Percentiles rank a stretch among this genome's conserved stretches.
These are phyloP conservation scores for Venturia canescens DNA, from an alignment of 1,140 invertebrate species.

Conservation along the genomic window DNA sequence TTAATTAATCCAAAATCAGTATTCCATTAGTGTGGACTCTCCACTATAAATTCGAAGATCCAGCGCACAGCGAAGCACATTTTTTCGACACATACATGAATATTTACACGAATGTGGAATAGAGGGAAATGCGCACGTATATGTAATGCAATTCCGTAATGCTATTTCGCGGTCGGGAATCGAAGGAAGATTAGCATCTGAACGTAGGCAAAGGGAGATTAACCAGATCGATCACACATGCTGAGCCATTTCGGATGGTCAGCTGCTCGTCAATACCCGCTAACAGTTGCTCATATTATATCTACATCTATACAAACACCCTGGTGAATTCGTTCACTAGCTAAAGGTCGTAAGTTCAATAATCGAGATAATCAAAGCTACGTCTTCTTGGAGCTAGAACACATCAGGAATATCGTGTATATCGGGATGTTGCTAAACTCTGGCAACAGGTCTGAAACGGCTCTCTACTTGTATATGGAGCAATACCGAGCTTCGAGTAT, in stretches of 20 bases:
- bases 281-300: constrained; percentile 58
- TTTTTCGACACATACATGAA: neutral
- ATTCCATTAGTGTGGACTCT: constrained; percentile 1
- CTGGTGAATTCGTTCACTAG: neutral
- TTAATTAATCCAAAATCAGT: neutral
- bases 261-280: constrained; percentile 72
- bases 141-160: constrained; percentile 41
- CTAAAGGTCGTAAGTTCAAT: neutral
- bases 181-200: constrained; percentile 71
- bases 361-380: no score
- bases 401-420: no score
- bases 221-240: constrained; percentile 71
- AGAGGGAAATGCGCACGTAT: neutral
- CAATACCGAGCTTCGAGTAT: neutral
- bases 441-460: constrained; percentile 16
- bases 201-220: constrained; percentile 68
- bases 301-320: neutral
- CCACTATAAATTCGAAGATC: neutral
- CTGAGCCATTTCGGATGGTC: constrained; percentile 72
- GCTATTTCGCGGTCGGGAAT: constrained; percentile 52
- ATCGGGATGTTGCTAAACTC: neutral
- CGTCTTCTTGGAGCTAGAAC: no score
- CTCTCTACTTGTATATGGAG: neutral
- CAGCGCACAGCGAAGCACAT: neutral
- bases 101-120: neutral